A percentile compares a stretch with the other conserved stretches of the same genome.
These are phyloP conservation scores for Proteles cristata DNA, from an alignment of 2,113 vertebrate species.

Conservation along the genomic window DNA sequence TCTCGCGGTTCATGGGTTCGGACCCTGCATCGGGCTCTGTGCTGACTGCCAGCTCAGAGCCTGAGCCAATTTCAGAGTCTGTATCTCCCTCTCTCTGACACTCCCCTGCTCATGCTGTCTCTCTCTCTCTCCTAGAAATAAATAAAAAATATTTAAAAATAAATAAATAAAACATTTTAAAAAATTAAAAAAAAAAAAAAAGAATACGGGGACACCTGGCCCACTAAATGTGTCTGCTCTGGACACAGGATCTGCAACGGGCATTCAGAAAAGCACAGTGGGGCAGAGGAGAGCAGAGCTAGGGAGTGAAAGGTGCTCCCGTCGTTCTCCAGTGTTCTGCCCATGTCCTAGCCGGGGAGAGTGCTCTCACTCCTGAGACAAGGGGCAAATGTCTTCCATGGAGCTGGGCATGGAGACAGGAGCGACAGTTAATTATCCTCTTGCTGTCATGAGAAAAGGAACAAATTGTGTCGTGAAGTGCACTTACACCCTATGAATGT, in stretches of 20 bases:
- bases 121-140: too few species aligned
- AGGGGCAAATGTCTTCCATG: background rate
- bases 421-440: background rate
- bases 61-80: too few species aligned
- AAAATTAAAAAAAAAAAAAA: too few species aligned
- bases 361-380: background rate
- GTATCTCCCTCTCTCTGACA: too few species aligned
- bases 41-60: too few species aligned
- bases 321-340: background rate
- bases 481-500: background rate
- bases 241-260: too few species aligned
- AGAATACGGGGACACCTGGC: background rate
- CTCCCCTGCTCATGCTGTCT: too few species aligned
- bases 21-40: too few species aligned
- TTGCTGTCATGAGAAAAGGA: background rate
- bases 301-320: background rate
- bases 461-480: background rate
- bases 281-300: background rate
- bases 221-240: accelerated
- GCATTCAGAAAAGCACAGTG: background rate
- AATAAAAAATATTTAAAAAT: too few species aligned
- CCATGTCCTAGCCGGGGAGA: too few species aligned
- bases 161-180: too few species aligned
- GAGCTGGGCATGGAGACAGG: background rate
- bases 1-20: too few species aligned